Evolutionary conservation across 2,113 vertebrate genomes (phyloP).

Genomic region (Proterorhinus semilunaris): DNA sequence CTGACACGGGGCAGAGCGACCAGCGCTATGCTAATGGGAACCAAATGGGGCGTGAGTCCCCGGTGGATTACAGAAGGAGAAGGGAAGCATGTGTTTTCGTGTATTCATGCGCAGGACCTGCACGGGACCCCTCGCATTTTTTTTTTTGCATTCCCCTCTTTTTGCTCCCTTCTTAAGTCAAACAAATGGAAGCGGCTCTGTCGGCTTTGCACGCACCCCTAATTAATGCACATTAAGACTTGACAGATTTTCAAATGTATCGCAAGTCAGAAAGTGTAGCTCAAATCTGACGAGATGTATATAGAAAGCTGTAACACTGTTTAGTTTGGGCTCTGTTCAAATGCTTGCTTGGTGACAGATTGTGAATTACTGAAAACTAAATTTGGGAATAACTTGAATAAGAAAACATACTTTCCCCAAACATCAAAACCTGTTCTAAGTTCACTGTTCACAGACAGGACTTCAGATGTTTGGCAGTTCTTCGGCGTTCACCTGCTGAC

Average conservation of each 20-base stretch:
- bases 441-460: conserved; percentile 17
- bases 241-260: conserved; percentile 19
- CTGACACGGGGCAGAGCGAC: conserved; percentile 72
- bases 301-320: conserved; percentile 18
- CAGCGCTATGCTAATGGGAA: conserved; percentile 77
- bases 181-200: conserved; percentile 47
- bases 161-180: conserved; percentile 33
- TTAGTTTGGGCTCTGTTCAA: conserved; percentile 26
- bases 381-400: conserved; percentile 26
- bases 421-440: conserved; percentile 23
- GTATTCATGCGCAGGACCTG: conserved; percentile 61
- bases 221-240: conserved; percentile 23
- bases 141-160: conserved; percentile 10
- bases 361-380: conserved; percentile 27
- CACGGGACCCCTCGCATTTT: conserved; percentile 42
- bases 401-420: conserved; percentile 46
- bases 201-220: conserved; percentile 49
- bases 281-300: conserved; percentile 18
- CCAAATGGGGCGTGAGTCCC: conserved; percentile 78
- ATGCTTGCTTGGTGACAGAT: conserved; percentile 12
- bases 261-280: conserved; percentile 19
- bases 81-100: conserved; percentile 75
- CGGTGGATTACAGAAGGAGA: conserved; percentile 69
- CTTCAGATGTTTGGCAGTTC: conserved; percentile 46
- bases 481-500: conserved; percentile 31